Evolutionary conservation across 2,797 vertebrate species (phyloP).

Genomic region (Anguilla anguilla): DNA sequence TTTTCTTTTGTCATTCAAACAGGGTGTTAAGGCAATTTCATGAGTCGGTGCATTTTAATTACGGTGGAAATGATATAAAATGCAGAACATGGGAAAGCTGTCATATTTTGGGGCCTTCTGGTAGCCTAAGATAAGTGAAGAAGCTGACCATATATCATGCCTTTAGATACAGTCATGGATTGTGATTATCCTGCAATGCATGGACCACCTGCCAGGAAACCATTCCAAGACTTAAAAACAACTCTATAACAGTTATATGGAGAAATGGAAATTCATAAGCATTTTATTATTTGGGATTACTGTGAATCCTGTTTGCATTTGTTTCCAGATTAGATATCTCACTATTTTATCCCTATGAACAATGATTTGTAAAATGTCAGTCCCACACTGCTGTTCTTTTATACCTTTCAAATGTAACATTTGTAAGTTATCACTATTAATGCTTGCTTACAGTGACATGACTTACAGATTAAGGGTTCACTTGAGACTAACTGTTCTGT

Average conservation of each 20-base stretch:
- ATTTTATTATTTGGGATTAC: not conserved
- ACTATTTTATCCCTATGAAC: not conserved
- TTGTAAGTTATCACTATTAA: too few relatives aligned
- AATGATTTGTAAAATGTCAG: not conserved
- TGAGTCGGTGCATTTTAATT: constrained; percentile 4
- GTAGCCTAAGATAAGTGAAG: not conserved
- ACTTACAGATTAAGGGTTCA: too few relatives aligned
- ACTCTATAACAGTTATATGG: not conserved
- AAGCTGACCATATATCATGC: not conserved
- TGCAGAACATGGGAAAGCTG: not conserved
- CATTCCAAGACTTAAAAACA: not conserved
- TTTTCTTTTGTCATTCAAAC: not conserved
- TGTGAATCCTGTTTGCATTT: not conserved
- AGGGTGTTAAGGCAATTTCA: not conserved
- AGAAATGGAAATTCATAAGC: not conserved
- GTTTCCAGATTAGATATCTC: not conserved
- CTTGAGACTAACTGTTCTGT: too few relatives aligned
- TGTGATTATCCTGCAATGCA: not conserved
- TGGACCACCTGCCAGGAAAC: not conserved
- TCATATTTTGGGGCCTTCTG: not conserved
- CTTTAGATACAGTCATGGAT: not conserved
- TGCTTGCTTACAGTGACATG: too few relatives aligned
- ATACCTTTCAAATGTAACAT: too few relatives aligned
- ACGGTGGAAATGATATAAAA: not conserved
- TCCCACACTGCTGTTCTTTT: not conserved